phyloP scores from a whole-genome alignment of 2,113 vertebrate genomes.

The Oreochromis tanganicae region DNA sequence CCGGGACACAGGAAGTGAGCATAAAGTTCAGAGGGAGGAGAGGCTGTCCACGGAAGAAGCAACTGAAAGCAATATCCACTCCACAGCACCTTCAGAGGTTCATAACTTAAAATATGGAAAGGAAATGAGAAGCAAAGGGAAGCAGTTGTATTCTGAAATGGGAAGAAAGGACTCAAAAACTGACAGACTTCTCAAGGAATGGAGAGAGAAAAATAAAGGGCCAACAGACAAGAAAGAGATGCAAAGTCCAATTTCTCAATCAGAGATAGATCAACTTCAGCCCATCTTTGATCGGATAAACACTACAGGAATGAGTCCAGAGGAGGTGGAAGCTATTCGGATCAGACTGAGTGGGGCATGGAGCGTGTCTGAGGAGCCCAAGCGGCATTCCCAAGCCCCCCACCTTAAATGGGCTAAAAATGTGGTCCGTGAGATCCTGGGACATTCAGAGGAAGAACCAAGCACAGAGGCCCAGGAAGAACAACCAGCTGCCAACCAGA shows the following conservation, averaged over 20 bases:
- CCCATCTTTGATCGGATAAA: slow-evolving; percentile 12
- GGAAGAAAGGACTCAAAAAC: slow-evolving; percentile 50
- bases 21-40: not conserved
- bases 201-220: slow-evolving; percentile 44
- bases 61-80: not conserved
- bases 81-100: not conserved
- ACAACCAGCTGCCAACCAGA: not conserved
- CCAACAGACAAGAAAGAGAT: not conserved
- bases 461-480: not conserved
- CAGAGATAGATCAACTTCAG: slow-evolving; percentile 7
- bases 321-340: slow-evolving; percentile 53
- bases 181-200: slow-evolving; percentile 55
- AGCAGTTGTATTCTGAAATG: not conserved
- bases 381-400: slow-evolving; percentile 64
- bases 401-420: slow-evolving; percentile 74
- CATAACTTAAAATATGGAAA: not conserved
- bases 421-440: slow-evolving; percentile 66
- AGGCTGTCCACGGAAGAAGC: not conserved
- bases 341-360: slow-evolving; percentile 49
- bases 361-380: slow-evolving; percentile 47
- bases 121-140: not conserved
- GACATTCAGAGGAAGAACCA: slow-evolving; percentile 40
- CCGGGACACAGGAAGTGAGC: not conserved
- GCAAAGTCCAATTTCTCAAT: not conserved
- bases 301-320: slow-evolving; percentile 31